These are phyloP conservation scores for Neotragus moschatus DNA, from an alignment of 2,113 vertebrate species.

Conservation along the genomic window DNA sequence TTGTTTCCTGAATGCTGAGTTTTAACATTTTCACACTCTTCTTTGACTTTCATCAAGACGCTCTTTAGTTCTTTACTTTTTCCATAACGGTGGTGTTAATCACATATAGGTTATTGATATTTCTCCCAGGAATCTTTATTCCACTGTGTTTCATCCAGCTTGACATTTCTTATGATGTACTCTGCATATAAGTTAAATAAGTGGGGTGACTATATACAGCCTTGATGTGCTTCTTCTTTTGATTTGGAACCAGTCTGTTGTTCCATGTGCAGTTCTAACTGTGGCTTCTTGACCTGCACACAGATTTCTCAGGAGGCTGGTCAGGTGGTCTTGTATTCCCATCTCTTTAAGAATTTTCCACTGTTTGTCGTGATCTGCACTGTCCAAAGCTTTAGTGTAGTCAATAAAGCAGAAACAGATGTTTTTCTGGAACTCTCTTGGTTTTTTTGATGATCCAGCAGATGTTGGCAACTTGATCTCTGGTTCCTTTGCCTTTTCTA, in stretches of 20 bases:
- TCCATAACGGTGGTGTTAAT: not conserved
- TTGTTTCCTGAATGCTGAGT: not conserved
- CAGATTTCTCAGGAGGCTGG: not conserved
- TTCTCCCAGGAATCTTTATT: not conserved
- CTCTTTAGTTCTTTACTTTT: not conserved
- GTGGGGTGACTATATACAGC: not conserved
- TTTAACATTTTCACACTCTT: not conserved
- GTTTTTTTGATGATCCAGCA: not conserved
- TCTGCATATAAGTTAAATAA: not conserved
- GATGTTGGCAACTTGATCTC: not conserved
- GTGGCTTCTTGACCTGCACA: not conserved
- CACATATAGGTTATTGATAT: not conserved
- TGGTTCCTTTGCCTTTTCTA: not conserved
- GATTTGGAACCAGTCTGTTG: not conserved
- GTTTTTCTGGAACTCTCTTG: not conserved
- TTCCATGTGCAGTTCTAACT: not conserved
- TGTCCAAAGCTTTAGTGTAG: not conserved
- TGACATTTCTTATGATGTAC: not conserved
- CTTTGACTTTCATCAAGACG: not conserved
- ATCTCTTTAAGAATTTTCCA: not conserved
- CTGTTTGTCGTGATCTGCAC: not conserved
- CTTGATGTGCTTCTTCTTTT: not conserved
- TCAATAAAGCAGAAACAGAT: not conserved
- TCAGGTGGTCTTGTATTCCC: not conserved
- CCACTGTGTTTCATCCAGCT: not conserved